Percentiles rank a stretch among this genome's conserved stretches.
phyloP scores from a whole-genome alignment of 2,113 vertebrate species.

The Misgurnus anguillicaudatus region DNA sequence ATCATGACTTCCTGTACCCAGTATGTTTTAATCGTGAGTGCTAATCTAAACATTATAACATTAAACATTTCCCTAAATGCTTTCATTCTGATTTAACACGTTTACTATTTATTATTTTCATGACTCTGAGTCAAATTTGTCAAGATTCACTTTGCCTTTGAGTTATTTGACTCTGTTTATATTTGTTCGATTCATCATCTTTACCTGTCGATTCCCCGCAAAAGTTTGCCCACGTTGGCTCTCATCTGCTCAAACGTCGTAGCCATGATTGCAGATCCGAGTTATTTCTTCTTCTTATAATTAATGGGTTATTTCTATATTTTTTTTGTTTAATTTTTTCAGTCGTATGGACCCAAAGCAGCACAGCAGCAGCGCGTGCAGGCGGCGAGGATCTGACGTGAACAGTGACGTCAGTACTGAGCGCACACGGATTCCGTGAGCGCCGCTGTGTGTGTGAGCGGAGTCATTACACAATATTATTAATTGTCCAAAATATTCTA shows the following conservation, averaged over 20 bases:
- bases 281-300: neutral
- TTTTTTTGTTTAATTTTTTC: neutral
- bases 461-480: neutral
- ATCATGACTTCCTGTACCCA: too few species aligned
- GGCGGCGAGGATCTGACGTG: neutral
- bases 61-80: too few species aligned
- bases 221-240: slow-evolving; percentile 86
- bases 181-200: neutral
- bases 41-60: too few species aligned
- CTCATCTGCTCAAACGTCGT: slow-evolving; percentile 89
- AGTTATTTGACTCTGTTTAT: neutral
- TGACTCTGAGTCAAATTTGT: too few species aligned
- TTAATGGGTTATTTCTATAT: neutral
- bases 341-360: neutral
- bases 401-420: neutral
- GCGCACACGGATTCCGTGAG: neutral
- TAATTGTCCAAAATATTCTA: too few species aligned
- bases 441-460: neutral
- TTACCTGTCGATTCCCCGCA: slow-evolving; percentile 90
- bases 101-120: too few species aligned
- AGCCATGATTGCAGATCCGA: slow-evolving; percentile 70
- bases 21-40: too few species aligned
- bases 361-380: slow-evolving; percentile 3
- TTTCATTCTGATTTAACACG: too few species aligned
- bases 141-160: too few species aligned